Percentiles rank a stretch among this genome's conserved stretches.
Evolutionary conservation across 2,113 vertebrate genomes (phyloP).

Genomic region (Neodon shergylaensis): DNA sequence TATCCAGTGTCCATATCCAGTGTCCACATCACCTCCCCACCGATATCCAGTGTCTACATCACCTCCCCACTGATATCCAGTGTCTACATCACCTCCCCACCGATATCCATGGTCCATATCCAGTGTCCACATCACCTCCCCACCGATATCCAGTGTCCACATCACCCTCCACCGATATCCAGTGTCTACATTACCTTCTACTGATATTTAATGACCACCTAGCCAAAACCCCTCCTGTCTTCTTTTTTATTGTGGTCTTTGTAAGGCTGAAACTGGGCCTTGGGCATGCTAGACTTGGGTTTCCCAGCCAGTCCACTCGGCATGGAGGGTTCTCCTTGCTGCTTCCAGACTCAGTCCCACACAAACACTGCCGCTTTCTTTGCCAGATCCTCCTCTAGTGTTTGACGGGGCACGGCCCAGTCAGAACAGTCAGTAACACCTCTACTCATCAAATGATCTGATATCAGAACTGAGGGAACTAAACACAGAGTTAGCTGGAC

Average conservation of each 20-base stretch:
- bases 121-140: neutral
- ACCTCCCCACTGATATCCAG: neutral
- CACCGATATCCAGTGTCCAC: neutral
- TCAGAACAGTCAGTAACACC: neutral
- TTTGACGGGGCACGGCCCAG: neutral
- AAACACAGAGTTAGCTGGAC: neutral
- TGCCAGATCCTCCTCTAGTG: neutral
- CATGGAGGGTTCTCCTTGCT: neutral
- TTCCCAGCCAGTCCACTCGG: neutral
- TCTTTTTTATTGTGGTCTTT: neutral
- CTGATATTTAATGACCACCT: neutral
- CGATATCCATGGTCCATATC: too few relatives aligned
- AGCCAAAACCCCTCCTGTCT: neutral
- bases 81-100: neutral
- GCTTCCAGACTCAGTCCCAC: neutral
- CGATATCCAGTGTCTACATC: neutral
- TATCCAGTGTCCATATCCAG: too few relatives aligned
- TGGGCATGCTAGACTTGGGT: neutral
- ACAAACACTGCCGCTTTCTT: neutral
- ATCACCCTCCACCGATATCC: too few relatives aligned
- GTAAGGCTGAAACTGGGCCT: neutral
- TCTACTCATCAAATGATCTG: neutral
- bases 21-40: neutral
- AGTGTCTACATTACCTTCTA: neutral
- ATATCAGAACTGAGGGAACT: neutral